Percentiles rank a stretch among this genome's conserved stretches.
phyloP scores from a whole-genome alignment of 1,140 invertebrate genomes.

The Aphis gossypii region DNA sequence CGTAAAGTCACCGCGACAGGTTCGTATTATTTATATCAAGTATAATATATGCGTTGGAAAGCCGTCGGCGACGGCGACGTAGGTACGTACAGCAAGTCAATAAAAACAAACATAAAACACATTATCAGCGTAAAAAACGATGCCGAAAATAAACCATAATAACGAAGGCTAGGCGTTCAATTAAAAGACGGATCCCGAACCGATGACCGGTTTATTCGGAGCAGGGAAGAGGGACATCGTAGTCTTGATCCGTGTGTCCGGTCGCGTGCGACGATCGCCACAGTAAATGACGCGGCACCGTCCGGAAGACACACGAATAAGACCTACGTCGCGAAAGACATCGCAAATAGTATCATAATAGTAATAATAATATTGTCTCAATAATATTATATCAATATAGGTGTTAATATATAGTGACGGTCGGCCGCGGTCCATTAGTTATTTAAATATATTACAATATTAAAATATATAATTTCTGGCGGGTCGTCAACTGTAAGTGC shows the following conservation, averaged over 20 bases:
- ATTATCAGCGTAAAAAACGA: background rate
- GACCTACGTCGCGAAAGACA: background rate
- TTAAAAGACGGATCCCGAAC: background rate
- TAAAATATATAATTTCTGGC: no score
- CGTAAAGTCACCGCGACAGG: constrained; percentile 14
- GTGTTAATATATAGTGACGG: background rate
- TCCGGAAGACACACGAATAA: background rate
- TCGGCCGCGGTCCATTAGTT: background rate
- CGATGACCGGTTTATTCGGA: background rate
- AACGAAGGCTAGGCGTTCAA: background rate
- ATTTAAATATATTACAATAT: background rate
- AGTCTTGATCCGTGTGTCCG: background rate
- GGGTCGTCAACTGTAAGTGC: no score
- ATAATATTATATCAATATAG: background rate
- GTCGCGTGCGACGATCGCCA: background rate
- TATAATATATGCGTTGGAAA: background rate
- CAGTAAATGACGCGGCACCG: background rate
- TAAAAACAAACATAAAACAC: background rate
- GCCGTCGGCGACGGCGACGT: background rate
- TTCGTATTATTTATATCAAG: background rate
- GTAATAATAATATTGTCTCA: background rate
- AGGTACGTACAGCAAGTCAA: background rate
- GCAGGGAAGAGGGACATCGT: background rate
- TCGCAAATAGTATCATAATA: background rate
- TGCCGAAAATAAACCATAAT: background rate